Evolutionary conservation across 2,888 invertebrate species (phyloP), one percentile per base, ranked within the genome.

Genomic region (Meloe dianella): DNA sequence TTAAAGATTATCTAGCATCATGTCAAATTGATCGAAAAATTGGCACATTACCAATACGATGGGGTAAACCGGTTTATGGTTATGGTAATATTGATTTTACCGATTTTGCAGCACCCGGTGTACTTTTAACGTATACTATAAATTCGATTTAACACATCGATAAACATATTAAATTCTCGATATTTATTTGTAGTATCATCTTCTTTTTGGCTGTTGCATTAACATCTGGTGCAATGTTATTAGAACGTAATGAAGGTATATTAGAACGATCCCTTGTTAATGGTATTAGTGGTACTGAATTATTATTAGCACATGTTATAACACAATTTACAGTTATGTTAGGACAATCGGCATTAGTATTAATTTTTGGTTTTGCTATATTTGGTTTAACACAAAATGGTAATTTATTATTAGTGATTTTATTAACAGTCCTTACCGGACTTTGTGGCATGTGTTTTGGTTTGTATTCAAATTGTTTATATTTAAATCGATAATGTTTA

Each of bases 391-490:
- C 94, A 0, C 89, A 91, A 77, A 87, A 89, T 61, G 97, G 97
- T 1, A 89, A 91, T 4, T 81, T 95, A 5, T 85, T 88, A 29
- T 89, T 91, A 86, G 92, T 96, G 9, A 85, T 91, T n/a, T 73
- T 89, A 0, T 85, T 97, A 10, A 92, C 93, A 0, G 81, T 96
- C 1, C 85, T 95, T 41, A 94, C 93, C 64, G 97, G 97, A 14
- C 84, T 96, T 22, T 95, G 96, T 80, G 97, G 97, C 78, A 97
- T 97, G 97, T 91, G 92, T 66, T 95, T 95, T 76, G 95, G 94
- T 93, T 85, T 85, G 86, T 80, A 63, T 41, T 24, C 8, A 54
- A 17, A 57, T 59, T 20, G 54, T 61, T 54, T 17, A 7, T 38
- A 51, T 54, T 35, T 12, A 35, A 35, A 14, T 35, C n/a, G n/a